A percentile compares a stretch with the other conserved stretches of the same genome.
These are phyloP conservation scores for Chalcosyrphus nemorum DNA, from an alignment of 2,888 invertebrate species.

Conservation along the genomic window DNA sequence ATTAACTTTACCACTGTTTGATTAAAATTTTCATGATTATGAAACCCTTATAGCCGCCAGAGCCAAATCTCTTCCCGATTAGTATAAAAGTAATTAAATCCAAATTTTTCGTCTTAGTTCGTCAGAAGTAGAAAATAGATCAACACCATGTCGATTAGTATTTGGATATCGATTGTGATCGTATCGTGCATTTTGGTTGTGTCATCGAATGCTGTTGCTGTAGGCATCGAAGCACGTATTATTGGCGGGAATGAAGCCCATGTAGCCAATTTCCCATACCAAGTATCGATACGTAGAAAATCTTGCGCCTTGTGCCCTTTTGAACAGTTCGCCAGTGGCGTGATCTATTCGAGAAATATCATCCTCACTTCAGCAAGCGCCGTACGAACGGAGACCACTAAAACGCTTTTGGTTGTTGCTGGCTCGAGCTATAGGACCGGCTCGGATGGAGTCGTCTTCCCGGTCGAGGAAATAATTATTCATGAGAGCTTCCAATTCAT, in stretches of 20 bases:
- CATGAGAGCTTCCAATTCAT: constrained; percentile 75
- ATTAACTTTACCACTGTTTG: neutral
- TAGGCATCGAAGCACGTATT: constrained; percentile 77
- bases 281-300: constrained; percentile 79
- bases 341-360: constrained; percentile 78
- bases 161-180: constrained; percentile 9
- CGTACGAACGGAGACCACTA: constrained; percentile 79
- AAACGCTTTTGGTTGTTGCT: constrained; percentile 73
- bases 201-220: constrained; percentile 7
- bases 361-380: constrained; percentile 82
- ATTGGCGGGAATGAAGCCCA: constrained; percentile 81
- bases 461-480: constrained; percentile 75
- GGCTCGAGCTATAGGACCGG: constrained; percentile 77
- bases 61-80: neutral
- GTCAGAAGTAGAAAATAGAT: neutral
- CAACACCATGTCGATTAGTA: constrained; percentile 11
- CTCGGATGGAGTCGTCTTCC: constrained; percentile 76
- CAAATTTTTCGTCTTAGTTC: neutral
- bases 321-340: constrained; percentile 82
- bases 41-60: neutral
- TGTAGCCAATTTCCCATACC: constrained; percentile 81
- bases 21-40: neutral
- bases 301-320: constrained; percentile 29
- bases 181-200: neutral
- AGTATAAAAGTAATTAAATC: constrained; percentile 2